phyloP scores from a whole-genome alignment of 2,113 vertebrate species.

The Cavia aperea region DNA sequence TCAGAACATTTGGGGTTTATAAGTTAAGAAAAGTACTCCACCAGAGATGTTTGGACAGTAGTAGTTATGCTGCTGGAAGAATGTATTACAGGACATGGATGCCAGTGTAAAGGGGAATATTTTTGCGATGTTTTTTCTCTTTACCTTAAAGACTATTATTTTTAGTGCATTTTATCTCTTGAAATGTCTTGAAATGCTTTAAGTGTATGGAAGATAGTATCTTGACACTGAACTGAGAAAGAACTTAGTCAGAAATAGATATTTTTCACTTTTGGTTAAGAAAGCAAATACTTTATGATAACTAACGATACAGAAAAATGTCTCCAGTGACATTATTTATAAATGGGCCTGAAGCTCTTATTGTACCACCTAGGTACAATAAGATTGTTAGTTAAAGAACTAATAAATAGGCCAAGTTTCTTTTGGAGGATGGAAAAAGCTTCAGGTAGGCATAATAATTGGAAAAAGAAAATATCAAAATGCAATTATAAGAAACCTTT shows the following conservation, averaged over 20 bases:
- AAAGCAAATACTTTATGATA: slow-evolving; percentile 31
- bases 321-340: not conserved
- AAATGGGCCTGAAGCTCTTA: not conserved
- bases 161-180: slow-evolving; percentile 50
- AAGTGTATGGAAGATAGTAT: slow-evolving; percentile 45
- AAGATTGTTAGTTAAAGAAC: not conserved
- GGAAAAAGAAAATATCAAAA: slow-evolving; percentile 23
- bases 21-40: not conserved
- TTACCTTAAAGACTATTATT: not conserved
- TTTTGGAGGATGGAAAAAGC: not conserved
- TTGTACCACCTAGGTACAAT: not conserved
- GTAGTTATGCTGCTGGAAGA: not conserved
- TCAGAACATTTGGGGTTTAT: slow-evolving; percentile 15
- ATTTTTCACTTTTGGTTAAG: slow-evolving; percentile 57
- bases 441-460: not conserved
- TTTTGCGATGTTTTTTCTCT: slow-evolving; percentile 6
- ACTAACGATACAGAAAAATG: not conserved
- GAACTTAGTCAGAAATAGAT: slow-evolving; percentile 51
- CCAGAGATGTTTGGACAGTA: not conserved
- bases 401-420: not conserved
- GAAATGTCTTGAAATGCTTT: slow-evolving; percentile 57
- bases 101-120: slow-evolving; percentile 52
- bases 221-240: slow-evolving; percentile 63
- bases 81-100: slow-evolving; percentile 37
- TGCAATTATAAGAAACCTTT: not conserved